phyloP scores from a whole-genome alignment of 2,797 vertebrate genomes.

The Mergus octosetaceus region DNA sequence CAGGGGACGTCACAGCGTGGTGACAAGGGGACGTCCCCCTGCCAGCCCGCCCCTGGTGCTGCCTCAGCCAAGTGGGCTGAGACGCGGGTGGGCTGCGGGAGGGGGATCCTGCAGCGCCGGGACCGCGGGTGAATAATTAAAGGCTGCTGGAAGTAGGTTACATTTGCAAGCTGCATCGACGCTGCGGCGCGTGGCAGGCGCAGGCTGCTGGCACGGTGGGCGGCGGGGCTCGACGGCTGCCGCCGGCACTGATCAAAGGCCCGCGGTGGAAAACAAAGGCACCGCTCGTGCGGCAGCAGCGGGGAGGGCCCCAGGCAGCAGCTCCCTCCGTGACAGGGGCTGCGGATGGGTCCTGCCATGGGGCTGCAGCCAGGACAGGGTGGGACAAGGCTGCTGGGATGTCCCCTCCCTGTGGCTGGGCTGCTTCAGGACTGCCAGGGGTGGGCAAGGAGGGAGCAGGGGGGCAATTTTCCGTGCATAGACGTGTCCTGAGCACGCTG shows the following conservation, averaged over 20 bases:
- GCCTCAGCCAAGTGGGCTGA: background rate
- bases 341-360: background rate
- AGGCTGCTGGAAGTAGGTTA: conserved; percentile 41
- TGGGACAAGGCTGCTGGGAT: background rate
- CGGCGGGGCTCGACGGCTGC: background rate
- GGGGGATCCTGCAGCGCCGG: background rate
- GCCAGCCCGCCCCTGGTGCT: background rate
- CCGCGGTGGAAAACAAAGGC: background rate
- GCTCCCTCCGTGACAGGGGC: background rate
- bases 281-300: rapidly evolving
- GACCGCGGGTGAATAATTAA: conserved; percentile 54
- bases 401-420: background rate
- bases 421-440: background rate
- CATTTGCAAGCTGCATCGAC: conserved; percentile 37
- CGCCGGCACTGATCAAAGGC: background rate
- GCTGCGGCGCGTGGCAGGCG: background rate
- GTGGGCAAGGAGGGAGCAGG: background rate
- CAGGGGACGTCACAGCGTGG: background rate
- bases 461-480: background rate
- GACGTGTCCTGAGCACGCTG: too few relatives aligned
- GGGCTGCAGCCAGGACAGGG: too few relatives aligned
- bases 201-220: background rate
- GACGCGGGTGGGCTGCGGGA: background rate
- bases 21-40: background rate
- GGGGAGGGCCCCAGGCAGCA: background rate